These are phyloP conservation scores for Eutrigla gurnardus DNA, from an alignment of 2,797 vertebrate species.

Conservation along the genomic window DNA sequence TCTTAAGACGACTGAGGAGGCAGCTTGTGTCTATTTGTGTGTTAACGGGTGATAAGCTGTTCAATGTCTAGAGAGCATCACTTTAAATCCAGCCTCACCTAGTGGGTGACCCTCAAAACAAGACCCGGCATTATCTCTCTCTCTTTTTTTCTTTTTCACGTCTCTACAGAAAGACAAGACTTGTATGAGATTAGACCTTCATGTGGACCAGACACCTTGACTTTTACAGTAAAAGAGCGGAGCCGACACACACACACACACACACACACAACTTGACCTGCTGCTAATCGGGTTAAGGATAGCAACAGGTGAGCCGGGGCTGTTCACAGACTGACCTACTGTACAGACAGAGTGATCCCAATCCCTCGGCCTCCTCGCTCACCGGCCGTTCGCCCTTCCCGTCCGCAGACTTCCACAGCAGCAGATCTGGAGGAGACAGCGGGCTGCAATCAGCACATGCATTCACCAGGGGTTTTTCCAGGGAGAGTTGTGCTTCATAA, in stretches of 20 bases:
- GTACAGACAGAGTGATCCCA: slow-evolving; percentile 69
- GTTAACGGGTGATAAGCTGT: slow-evolving; percentile 34
- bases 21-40: slow-evolving; percentile 56
- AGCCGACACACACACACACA: not conserved
- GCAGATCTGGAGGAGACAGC: slow-evolving; percentile 15
- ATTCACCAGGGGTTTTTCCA: not conserved
- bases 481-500: not conserved
- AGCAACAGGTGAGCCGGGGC: slow-evolving; percentile 52
- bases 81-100: slow-evolving; percentile 30
- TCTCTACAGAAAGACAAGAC: not conserved
- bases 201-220: not conserved
- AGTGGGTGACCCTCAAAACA: slow-evolving; percentile 4
- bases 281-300: slow-evolving; percentile 74
- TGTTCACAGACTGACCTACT: slow-evolving; percentile 64
- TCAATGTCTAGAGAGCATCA: slow-evolving; percentile 21
- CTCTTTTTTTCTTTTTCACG: not conserved
- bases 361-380: slow-evolving; percentile 46
- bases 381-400: slow-evolving; percentile 2
- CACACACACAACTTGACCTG: slow-evolving; percentile 31
- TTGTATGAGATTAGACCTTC: not conserved
- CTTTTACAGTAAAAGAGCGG: not conserved
- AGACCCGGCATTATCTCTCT: not conserved
- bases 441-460: not conserved
- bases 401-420: slow-evolving; percentile 11
- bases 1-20: slow-evolving; percentile 50